Percentiles rank a stretch among this genome's conserved stretches.
Conservation (phyloP, 2,797 vertebrate genomes). For the Malurus splendens region DNA sequence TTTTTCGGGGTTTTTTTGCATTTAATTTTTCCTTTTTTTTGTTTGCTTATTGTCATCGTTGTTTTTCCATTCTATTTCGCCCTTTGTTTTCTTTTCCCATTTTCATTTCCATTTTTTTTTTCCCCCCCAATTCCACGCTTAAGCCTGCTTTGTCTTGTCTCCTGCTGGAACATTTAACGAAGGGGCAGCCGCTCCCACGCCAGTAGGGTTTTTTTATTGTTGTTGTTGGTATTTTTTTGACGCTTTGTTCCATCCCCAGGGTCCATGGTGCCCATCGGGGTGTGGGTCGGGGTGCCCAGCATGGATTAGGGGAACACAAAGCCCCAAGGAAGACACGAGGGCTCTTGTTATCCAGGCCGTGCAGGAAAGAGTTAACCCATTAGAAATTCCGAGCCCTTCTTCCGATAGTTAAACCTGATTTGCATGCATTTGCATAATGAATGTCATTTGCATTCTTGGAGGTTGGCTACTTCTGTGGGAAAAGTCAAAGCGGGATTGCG, state of each 20-base stretch:
- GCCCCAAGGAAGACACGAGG: not conserved
- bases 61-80: fast-evolving
- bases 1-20: fast-evolving
- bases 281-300: not conserved
- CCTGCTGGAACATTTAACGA: not conserved
- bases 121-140: not conserved
- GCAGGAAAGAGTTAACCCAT: slow-evolving; percentile 68
- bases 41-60: not conserved
- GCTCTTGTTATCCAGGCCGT: not conserved
- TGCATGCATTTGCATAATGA: slow-evolving; percentile 99
- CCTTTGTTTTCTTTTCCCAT: not conserved
- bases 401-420: slow-evolving; percentile 97
- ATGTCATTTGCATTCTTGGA: slow-evolving; percentile 97
- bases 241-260: not conserved
- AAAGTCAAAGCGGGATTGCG: slow-evolving; percentile 79
- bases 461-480: slow-evolving; percentile 94
- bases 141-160: slow-evolving; percentile 34
- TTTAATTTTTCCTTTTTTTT: too few relatives aligned
- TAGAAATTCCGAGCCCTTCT: slow-evolving; percentile 78
- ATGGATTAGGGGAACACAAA: not conserved
- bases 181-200: not conserved
- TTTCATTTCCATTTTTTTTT: not conserved
- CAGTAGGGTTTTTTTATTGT: not conserved
- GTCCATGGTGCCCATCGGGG: not conserved
- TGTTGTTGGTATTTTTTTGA: not conserved